Base-by-base conservation (phyloP, 1,140 invertebrate genomes). In the Mesaphorura yosii region DNA sequence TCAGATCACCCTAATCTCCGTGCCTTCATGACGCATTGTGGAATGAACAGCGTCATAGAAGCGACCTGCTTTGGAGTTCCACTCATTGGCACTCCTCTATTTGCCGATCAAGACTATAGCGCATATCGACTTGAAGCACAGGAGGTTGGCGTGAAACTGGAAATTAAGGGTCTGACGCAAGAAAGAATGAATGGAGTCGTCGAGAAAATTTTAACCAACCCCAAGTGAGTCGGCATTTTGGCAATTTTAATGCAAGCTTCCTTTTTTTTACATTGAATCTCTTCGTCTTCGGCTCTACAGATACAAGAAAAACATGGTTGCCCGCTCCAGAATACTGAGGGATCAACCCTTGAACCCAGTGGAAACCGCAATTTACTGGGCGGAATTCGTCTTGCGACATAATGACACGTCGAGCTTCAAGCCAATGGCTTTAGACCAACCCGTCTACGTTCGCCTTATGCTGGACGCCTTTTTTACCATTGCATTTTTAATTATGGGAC, bases 371-470 rank as follows among this genome's bases (percentile, higher is more conserved):
- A 54, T 64, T 22, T 68, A 53, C 42, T 67, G 66, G 66, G 64
- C 64, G 28, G 66, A 68, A 51, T 67, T 66, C 62, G 65, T 64
- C 2, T 46, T 68, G 15, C 49, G 66, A 34, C 62, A 67, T 44
- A 54, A 65, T 17, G 65, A 65, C 15, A 56, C 59, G 1, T 23
- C 19, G 1, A 53, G 58, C 48, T 47, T 68, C 0, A 62, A 60
- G n/a, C n/a, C n/a, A n/a, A n/a, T n/a, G n/a, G n/a, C n/a, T n/a
- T n/a, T n/a, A n/a, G n/a, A n/a, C n/a, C n/a, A n/a, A n/a, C n/a
- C n/a, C n/a, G n/a, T n/a, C n/a, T n/a, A n/a, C n/a, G n/a, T n/a
- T n/a, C n/a, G n/a, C n/a, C n/a, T n/a, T n/a, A n/a, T n/a, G n/a
- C n/a, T n/a, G n/a, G n/a, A n/a, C n/a, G n/a, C n/a, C n/a, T n/a